Percentiles rank a stretch among this genome's conserved stretches.
These are phyloP conservation scores for Pseudobourletiella spinata DNA, from an alignment of 1,140 invertebrate genomes.

Conservation along the genomic window DNA sequence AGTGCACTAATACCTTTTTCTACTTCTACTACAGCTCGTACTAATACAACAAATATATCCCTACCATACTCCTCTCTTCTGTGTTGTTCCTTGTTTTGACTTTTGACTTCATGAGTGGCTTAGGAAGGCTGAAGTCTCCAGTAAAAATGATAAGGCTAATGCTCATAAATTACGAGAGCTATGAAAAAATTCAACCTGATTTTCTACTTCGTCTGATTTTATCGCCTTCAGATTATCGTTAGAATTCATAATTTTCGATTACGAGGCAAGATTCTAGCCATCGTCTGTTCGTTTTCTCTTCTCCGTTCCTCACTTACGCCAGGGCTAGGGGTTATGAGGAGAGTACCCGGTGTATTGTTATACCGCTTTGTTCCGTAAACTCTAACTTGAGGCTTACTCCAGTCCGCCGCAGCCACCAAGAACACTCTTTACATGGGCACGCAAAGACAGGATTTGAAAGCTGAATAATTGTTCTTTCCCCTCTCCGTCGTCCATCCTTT, in stretches of 20 bases:
- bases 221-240: slow-evolving; percentile 20
- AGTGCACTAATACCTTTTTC: too few relatives aligned
- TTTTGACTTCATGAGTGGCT: not conserved
- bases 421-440: not conserved
- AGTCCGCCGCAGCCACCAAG: not conserved
- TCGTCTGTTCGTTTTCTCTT: not conserved
- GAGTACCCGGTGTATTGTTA: too few relatives aligned
- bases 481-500: not conserved
- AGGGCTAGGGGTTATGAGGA: too few relatives aligned
- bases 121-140: not conserved
- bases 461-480: slow-evolving; percentile 6
- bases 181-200: slow-evolving; percentile 28
- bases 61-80: not conserved
- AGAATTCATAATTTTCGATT: slow-evolving; percentile 27
- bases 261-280: slow-evolving; percentile 8
- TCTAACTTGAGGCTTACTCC: not conserved
- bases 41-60: not conserved
- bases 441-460: not conserved
- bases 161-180: slow-evolving; percentile 19
- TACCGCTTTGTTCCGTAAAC: too few relatives aligned
- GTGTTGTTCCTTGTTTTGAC: not conserved
- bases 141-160: slow-evolving; percentile 17
- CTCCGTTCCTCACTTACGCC: not conserved
- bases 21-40: too few relatives aligned
- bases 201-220: slow-evolving; percentile 21